These are phyloP conservation scores for Brachionus sp. DNA, from an alignment of 1,140 invertebrate genomes.

Conservation along the genomic window DNA sequence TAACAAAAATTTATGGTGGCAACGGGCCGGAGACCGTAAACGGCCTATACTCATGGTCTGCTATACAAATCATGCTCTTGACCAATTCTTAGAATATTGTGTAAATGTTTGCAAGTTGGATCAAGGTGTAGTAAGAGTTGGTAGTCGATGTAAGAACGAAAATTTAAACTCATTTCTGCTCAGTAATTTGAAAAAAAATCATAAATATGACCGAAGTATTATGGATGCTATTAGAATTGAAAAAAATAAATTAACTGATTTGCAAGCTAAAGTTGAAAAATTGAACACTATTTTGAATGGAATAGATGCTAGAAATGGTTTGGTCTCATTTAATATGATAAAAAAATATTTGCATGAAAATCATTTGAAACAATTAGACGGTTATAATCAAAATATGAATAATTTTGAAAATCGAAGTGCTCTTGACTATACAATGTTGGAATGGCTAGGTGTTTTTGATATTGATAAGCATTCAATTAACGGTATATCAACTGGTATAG, in stretches of 20 bases:
- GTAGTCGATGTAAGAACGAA: slow-evolving; percentile 68
- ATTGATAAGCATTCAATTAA: background rate
- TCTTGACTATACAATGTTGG: background rate
- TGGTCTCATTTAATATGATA: background rate
- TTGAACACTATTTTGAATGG: slow-evolving; percentile 5
- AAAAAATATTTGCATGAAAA: slow-evolving; percentile 3
- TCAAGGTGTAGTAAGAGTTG: slow-evolving; percentile 67
- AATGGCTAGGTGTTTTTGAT: slow-evolving; percentile 27
- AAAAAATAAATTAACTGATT: background rate
- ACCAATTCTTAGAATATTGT: slow-evolving; percentile 76
- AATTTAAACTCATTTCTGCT: slow-evolving; percentile 47
- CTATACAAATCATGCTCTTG: slow-evolving; percentile 80
- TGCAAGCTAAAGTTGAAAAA: slow-evolving; percentile 46
- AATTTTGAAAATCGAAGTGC: background rate
- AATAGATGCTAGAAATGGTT: background rate
- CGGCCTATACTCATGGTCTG: slow-evolving; percentile 73
- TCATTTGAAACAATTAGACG: background rate
- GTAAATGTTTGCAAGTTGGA: slow-evolving; percentile 23
- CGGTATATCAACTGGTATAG: background rate
- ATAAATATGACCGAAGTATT: background rate
- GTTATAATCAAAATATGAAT: background rate
- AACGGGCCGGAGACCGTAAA: background rate
- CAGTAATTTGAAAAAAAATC: slow-evolving; percentile 28
- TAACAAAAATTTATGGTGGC: slow-evolving; percentile 52
- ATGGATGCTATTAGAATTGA: background rate